These are phyloP conservation scores for Tenualosa thibaudeaui DNA, from an alignment of 2,797 vertebrate species.

Conservation along the genomic window DNA sequence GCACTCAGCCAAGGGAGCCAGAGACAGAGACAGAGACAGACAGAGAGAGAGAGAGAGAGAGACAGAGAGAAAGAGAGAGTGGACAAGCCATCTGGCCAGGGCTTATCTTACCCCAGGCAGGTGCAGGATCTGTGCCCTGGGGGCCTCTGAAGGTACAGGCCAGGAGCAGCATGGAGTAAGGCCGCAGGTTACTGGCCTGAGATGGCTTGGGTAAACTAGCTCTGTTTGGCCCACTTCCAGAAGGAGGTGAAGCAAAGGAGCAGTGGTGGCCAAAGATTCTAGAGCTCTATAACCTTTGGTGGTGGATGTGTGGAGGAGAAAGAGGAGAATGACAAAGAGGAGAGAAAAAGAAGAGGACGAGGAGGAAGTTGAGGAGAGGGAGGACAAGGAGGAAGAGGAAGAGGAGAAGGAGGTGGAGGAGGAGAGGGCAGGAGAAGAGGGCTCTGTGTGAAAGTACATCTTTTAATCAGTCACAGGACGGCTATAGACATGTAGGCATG, in stretches of 20 bases:
- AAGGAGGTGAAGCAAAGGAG: background rate
- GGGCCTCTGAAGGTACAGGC: background rate
- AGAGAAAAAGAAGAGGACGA: background rate
- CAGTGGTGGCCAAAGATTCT: too few relatives aligned
- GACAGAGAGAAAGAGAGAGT: background rate
- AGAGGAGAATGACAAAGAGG: background rate
- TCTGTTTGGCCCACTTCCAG: background rate
- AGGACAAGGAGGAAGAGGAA: background rate
- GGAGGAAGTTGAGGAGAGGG: background rate
- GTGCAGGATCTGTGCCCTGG: slow-evolving; percentile 17
- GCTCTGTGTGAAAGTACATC: background rate
- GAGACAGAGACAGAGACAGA: background rate
- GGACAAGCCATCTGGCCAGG: slow-evolving; percentile 5
- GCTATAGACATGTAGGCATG: background rate
- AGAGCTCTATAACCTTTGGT: too few relatives aligned
- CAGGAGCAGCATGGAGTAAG: background rate
- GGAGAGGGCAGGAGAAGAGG: background rate
- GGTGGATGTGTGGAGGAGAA: background rate
- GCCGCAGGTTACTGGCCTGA: background rate
- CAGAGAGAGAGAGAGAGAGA: background rate
- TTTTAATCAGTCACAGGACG: slow-evolving; percentile 12
- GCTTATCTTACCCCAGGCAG: slow-evolving; percentile 12
- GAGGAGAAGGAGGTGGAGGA: background rate
- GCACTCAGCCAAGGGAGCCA: slow-evolving; percentile 10
- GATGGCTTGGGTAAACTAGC: background rate